Evolutionary conservation across 2,888 invertebrate genomes (phyloP), one percentile per base, ranked within the genome.

Genomic region (Lysandra bellargus): DNA sequence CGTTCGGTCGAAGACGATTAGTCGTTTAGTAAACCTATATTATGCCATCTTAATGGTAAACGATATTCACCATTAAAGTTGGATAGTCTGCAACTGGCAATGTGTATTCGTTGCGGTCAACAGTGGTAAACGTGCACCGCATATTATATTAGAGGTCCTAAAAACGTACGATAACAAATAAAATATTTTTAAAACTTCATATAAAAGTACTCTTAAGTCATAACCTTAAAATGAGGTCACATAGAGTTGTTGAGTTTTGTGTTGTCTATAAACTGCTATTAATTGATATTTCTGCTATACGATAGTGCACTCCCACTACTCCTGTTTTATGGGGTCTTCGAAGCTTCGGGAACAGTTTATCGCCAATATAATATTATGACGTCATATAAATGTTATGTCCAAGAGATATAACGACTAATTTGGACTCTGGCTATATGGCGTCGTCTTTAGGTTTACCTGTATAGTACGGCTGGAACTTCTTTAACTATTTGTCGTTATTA

Each of bases 341-440:
- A 69, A 69, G 69, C 69, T 33, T 69, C 69, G n/a, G 17, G 23
- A 69, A 69, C 64, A 64, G 64, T 64, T 69, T 69, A 69, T 33
- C 4, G 69, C 5, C 33, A 4, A 69, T 69, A 69, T 69, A 69
- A 69, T 14, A 75, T 74, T 74, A 74, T 40, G 49, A 44, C 40
- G 14, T 17, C 44, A 23, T 3, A 49, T 30, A 64, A 61, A 64
- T 30, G 69, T 69, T 69, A 37, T 30, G 64, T 64, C 64, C 30
- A 33, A 6, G 33, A 57, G 17, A 33, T 69, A 17, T 69, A 69
- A 69, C 33, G 69, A 33, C 33, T 69, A 69, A 33, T 69, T 69
- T 37, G 33, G 69, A 33, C 69, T 14, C 14, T 14, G 33, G 64
- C 23, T 14, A 69, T 12, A 69, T 14, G 5, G 57, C 14, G 57